phyloP scores from a whole-genome alignment of 2,888 invertebrate genomes.

The Campopleginae sp. region DNA sequence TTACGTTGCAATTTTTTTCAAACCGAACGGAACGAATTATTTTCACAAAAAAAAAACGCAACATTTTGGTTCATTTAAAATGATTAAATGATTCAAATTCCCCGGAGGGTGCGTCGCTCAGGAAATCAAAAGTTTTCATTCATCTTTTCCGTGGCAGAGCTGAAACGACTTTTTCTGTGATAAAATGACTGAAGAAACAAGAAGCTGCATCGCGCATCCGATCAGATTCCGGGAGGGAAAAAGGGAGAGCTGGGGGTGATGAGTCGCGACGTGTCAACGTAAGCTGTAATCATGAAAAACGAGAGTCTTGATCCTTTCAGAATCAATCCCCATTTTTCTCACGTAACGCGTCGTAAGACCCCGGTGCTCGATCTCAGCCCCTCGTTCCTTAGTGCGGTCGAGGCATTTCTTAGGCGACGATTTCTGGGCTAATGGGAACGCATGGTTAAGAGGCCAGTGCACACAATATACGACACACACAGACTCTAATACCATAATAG shows the following conservation, averaged over 20 bases:
- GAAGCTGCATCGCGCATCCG: too few relatives aligned
- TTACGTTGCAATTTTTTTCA: not conserved
- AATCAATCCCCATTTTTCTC: conserved; percentile 41
- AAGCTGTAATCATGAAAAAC: conserved; percentile 17
- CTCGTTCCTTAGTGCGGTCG: not conserved
- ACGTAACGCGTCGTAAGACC: conserved; percentile 11
- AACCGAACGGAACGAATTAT: not conserved
- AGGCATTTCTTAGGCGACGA: conserved; percentile 35
- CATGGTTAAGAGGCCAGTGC: conserved; percentile 38
- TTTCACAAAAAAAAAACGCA: not conserved
- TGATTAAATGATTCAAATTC: too few relatives aligned
- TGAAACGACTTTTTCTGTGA: too few relatives aligned
- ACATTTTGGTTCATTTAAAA: too few relatives aligned
- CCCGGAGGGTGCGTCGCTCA: too few relatives aligned
- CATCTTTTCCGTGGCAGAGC: too few relatives aligned
- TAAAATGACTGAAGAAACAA: too few relatives aligned
- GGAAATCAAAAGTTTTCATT: too few relatives aligned
- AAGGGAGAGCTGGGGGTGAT: not conserved
- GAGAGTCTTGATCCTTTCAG: conserved; percentile 22
- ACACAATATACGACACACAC: conserved; percentile 39
- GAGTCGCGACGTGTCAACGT: not conserved
- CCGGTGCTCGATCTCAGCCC: not conserved
- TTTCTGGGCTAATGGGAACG: conserved; percentile 33
- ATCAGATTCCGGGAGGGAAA: not conserved
- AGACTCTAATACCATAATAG: conserved; percentile 79